Percentiles rank a stretch among this genome's conserved stretches.
phyloP scores from a whole-genome alignment of 2,113 vertebrate species.

The Istiophorus platypterus region DNA sequence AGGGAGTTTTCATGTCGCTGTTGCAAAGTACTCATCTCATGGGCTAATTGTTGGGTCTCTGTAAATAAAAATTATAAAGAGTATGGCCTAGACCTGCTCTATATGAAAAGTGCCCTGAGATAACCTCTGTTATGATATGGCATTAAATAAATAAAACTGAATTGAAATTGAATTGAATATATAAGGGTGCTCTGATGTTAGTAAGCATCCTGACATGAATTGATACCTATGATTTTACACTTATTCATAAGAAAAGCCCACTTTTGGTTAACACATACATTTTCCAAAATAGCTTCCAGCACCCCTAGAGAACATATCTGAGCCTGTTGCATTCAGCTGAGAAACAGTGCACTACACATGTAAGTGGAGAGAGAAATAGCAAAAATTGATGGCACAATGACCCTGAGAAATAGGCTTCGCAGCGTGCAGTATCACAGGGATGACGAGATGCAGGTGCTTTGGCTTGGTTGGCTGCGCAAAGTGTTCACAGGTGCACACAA shows the following conservation, averaged over 20 bases:
- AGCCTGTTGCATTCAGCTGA: constrained; percentile 46
- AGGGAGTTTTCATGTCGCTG: too few species aligned
- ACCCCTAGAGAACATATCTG: constrained; percentile 29
- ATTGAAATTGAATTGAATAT: too few species aligned
- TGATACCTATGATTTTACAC: background rate
- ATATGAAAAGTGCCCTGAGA: too few species aligned
- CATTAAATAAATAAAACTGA: too few species aligned
- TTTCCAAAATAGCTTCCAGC: constrained; percentile 26
- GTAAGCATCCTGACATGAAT: background rate
- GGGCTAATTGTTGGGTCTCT: too few species aligned
- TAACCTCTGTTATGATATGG: too few species aligned
- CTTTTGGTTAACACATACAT: constrained; percentile 10
- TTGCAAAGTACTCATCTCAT: too few species aligned
- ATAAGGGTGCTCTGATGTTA: background rate
- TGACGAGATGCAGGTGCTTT: background rate
- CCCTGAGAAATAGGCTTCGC: background rate
- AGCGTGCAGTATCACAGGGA: background rate
- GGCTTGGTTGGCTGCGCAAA: background rate
- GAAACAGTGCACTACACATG: constrained; percentile 32
- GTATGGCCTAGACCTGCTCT: too few species aligned
- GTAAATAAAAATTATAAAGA: too few species aligned
- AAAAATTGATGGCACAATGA: constrained; percentile 13
- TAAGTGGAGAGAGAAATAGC: constrained; percentile 41
- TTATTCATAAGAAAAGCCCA: background rate
- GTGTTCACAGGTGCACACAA: background rate